These are phyloP conservation scores for Chlamydotis undulata DNA, from an alignment of 2,113 vertebrate genomes.

Conservation along the genomic window DNA sequence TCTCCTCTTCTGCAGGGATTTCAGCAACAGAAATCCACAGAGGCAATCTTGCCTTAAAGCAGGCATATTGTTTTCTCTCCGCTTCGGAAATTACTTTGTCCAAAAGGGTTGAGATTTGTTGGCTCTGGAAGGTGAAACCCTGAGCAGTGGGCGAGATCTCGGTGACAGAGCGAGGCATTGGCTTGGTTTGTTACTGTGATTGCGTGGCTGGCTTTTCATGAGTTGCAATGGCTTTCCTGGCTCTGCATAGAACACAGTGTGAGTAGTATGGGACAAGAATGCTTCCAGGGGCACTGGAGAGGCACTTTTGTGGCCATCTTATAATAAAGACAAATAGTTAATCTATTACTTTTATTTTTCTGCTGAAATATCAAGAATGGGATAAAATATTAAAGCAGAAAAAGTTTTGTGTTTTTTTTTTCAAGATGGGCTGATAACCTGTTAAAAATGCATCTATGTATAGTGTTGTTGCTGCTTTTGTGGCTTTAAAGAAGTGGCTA, in stretches of 20 bases:
- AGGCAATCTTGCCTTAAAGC: background rate
- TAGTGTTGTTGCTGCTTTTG: background rate
- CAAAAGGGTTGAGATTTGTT: background rate
- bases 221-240: background rate
- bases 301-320: background rate
- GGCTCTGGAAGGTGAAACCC: background rate
- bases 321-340: background rate
- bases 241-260: background rate
- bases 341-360: background rate
- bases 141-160: background rate
- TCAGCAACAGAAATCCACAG: background rate
- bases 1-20: background rate
- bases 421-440: rapidly evolving
- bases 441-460: background rate
- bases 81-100: background rate
- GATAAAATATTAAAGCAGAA: background rate
- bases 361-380: background rate
- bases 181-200: background rate
- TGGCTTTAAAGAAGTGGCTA: background rate
- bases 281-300: background rate
- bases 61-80: background rate
- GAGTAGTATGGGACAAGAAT: background rate
- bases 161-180: background rate
- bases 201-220: background rate
- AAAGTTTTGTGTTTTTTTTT: background rate